Evolutionary conservation across 2,113 vertebrate species (phyloP).

Genomic region (Bos indicus): DNA sequence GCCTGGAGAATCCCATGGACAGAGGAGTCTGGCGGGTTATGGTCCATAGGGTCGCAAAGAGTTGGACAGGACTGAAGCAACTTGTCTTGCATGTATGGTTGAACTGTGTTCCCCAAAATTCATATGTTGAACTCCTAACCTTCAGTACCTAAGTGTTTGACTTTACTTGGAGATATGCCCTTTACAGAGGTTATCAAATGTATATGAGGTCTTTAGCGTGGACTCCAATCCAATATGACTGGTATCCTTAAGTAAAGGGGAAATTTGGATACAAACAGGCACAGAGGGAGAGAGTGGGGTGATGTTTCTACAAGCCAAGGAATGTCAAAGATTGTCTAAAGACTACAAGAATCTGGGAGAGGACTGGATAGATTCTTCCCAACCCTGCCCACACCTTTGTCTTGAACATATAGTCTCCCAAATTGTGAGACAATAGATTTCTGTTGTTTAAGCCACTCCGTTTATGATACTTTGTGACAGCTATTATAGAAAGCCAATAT

Average conservation of each 20-base stretch:
- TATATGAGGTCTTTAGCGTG: neutral
- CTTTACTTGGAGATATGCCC: neutral
- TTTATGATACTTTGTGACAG: neutral
- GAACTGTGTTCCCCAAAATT: neutral
- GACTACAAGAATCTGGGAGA: neutral
- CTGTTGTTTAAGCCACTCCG: neutral
- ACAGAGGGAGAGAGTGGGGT: neutral
- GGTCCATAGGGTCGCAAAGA: neutral
- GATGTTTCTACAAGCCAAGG: neutral
- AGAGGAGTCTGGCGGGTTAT: neutral
- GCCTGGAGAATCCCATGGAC: neutral
- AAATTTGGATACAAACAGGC: neutral
- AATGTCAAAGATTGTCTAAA: neutral
- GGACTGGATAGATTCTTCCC: neutral
- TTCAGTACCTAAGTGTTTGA: neutral
- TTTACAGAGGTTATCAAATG: neutral
- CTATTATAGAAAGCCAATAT: neutral
- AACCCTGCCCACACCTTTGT: neutral
- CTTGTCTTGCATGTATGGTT: neutral
- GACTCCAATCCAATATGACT: neutral
- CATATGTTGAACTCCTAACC: neutral
- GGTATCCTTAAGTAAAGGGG: neutral
- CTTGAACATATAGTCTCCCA: neutral
- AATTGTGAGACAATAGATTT: neutral
- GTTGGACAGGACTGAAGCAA: neutral